A percentile compares a stretch with the other conserved stretches of the same genome.
phyloP scores from a whole-genome alignment of 2,113 vertebrate genomes.

The Pollachius pollachius region DNA sequence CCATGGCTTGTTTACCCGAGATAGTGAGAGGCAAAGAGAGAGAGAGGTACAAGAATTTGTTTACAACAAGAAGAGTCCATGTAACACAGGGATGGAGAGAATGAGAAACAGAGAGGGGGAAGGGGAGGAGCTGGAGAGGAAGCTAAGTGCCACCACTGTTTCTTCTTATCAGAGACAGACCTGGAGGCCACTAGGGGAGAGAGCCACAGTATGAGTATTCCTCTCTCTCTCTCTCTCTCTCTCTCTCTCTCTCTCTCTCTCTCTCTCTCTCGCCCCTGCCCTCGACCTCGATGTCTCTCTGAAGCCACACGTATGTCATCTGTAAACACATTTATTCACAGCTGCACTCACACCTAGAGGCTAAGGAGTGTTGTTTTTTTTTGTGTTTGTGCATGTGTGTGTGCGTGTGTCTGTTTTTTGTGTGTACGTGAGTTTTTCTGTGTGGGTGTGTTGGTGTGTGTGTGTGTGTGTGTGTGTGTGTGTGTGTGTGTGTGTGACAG shows the following conservation, averaged over 20 bases:
- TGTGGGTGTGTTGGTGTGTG: too few relatives aligned
- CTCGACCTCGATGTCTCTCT: not conserved
- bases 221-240: not conserved
- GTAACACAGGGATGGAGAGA: not conserved
- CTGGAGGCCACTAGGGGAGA: not conserved
- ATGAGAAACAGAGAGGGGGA: not conserved
- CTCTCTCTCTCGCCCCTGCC: not conserved
- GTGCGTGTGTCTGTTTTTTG: not conserved
- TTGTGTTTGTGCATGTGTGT: not conserved
- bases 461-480: too few relatives aligned
- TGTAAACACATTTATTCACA: constrained; percentile 67
- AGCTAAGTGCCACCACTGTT: not conserved
- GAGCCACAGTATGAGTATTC: not conserved
- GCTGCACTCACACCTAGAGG: constrained; percentile 52
- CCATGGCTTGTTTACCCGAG: not conserved
- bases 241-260: not conserved
- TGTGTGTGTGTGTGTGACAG: constrained; percentile 9
- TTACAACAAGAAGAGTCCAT: not conserved
- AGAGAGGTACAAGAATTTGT: not conserved
- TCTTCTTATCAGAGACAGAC: not conserved
- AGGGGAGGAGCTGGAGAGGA: not conserved
- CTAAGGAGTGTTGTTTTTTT: constrained; percentile 13
- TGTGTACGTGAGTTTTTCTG: not conserved
- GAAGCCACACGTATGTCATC: constrained; percentile 53
- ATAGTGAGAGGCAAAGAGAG: not conserved